Evolutionary conservation across 2,113 vertebrate genomes (phyloP).

Genomic region (Kryptolebias marmoratus): DNA sequence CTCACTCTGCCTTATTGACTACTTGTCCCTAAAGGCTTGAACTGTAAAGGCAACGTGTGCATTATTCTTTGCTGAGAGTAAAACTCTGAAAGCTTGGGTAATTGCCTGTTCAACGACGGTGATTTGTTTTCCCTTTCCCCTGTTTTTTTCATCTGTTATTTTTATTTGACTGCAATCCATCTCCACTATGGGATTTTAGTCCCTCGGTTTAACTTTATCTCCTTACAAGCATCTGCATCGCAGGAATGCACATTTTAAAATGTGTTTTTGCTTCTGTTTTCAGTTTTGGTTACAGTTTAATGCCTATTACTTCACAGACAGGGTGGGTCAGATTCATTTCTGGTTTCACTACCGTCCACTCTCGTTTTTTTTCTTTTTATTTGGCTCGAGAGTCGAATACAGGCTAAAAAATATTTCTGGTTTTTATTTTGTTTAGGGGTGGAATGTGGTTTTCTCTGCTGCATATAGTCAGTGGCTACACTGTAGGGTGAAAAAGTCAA

Average conservation of each 20-base stretch:
- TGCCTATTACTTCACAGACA: conserved; percentile 21
- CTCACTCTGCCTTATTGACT: conserved; percentile 35
- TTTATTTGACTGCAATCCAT: conserved; percentile 17
- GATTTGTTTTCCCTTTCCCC: conserved; percentile 21
- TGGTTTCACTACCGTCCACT: conserved; percentile 29
- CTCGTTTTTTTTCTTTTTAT: conserved; percentile 59
- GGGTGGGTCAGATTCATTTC: conserved; percentile 49
- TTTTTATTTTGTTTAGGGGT: conserved; percentile 37
- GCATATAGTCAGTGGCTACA: too few relatives aligned
- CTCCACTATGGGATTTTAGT: conserved; percentile 10
- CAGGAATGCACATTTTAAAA: conserved; percentile 11
- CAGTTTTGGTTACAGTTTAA: conserved; percentile 31
- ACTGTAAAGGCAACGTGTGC: conserved; percentile 35
- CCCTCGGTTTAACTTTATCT: not conserved
- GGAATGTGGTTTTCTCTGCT: conserved; percentile 23
- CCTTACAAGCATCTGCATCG: not conserved
- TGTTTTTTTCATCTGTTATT: conserved; percentile 4
- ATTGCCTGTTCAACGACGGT: conserved; percentile 30
- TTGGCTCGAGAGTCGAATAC: conserved; percentile 23
- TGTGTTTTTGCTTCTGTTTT: conserved; percentile 15
- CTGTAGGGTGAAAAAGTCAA: too few relatives aligned
- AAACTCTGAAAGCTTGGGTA: conserved; percentile 19
- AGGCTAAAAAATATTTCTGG: conserved; percentile 21
- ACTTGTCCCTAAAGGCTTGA: conserved; percentile 28
- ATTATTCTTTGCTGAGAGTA: conserved; percentile 37